These are phyloP conservation scores for Scomberomorus guttatus DNA, from an alignment of 2,797 vertebrate species.

Conservation along the genomic window DNA sequence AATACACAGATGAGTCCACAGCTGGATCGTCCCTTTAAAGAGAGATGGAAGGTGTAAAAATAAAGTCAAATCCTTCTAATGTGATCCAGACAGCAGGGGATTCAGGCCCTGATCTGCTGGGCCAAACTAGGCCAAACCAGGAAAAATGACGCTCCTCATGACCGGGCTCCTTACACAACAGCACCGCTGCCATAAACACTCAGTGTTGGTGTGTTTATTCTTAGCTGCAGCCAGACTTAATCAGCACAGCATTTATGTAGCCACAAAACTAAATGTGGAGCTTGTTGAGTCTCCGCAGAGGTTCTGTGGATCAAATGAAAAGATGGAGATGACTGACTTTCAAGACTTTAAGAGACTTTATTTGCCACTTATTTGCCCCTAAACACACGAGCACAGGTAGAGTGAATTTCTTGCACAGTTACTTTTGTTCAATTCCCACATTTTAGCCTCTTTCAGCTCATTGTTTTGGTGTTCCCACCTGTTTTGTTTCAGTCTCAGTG, in stretches of 20 bases:
- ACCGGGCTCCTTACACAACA: slow-evolving; percentile 4
- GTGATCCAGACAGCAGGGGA: too few species aligned
- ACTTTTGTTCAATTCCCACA: too few species aligned
- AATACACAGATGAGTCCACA: too few species aligned
- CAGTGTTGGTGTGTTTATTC: slow-evolving; percentile 7
- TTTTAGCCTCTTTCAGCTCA: too few species aligned
- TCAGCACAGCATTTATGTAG: neutral
- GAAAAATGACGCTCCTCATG: too few species aligned
- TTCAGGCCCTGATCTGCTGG: too few species aligned
- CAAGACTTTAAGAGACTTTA: neutral
- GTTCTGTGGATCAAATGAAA: neutral
- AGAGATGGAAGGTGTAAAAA: too few species aligned
- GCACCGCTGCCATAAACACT: slow-evolving; percentile 17
- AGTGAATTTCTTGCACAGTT: neutral
- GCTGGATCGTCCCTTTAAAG: too few species aligned
- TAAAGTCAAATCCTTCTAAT: too few species aligned
- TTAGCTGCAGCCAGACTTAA: slow-evolving; percentile 15
- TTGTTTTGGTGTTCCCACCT: too few species aligned
- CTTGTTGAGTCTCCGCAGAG: neutral
- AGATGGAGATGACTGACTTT: neutral
- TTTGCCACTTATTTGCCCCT: neutral
- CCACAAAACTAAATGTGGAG: neutral
- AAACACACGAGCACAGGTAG: neutral
- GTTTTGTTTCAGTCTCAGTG: too few species aligned
- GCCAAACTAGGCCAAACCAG: too few species aligned